Conservation (phyloP, 2,888 invertebrate species). For the Deilephila porcellus region DNA sequence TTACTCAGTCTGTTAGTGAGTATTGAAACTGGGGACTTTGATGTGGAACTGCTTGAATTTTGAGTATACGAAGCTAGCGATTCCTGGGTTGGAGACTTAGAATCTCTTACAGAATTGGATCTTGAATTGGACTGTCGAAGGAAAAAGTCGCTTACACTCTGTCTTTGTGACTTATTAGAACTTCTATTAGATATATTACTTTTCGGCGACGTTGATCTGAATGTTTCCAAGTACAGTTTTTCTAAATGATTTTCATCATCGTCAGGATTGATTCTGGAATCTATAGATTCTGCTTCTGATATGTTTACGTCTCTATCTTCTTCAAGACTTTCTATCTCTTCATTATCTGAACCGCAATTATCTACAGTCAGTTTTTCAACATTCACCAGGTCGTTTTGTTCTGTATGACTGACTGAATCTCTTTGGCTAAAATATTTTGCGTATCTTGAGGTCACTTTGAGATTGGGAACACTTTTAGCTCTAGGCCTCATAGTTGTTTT, state of each 20-base stretch:
- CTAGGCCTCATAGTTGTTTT: slow-evolving; percentile 59
- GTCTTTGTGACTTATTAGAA: slow-evolving; percentile 43
- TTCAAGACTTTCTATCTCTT: slow-evolving; percentile 37
- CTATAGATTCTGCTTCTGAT: slow-evolving; percentile 48
- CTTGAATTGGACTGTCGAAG: slow-evolving; percentile 57
- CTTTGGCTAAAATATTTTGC: slow-evolving; percentile 81
- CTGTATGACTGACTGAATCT: slow-evolving; percentile 68
- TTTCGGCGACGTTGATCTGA: slow-evolving; percentile 61
- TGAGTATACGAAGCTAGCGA: slow-evolving; percentile 43
- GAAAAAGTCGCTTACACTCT: slow-evolving; percentile 61
- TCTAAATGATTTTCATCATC: slow-evolving; percentile 71
- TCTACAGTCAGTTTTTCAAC: slow-evolving; percentile 41
- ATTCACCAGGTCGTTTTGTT: slow-evolving; percentile 51
- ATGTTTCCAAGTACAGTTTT: slow-evolving; percentile 71
- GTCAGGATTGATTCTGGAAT: slow-evolving; percentile 43
- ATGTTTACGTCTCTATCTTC: slow-evolving; percentile 43
- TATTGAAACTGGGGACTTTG: slow-evolving; percentile 61
- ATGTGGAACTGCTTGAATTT: slow-evolving; percentile 38
- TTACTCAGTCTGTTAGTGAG: slow-evolving; percentile 49
- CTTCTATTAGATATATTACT: slow-evolving; percentile 54
- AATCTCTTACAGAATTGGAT: slow-evolving; percentile 48
- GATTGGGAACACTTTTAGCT: slow-evolving; percentile 81
- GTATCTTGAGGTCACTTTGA: slow-evolving; percentile 78
- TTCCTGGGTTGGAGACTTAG: slow-evolving; percentile 52
- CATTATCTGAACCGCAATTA: slow-evolving; percentile 46